Evolutionary conservation across 2,888 invertebrate species (phyloP), one percentile per base, ranked within the genome.

Genomic region (Liopterus haemorrhoidalis): DNA sequence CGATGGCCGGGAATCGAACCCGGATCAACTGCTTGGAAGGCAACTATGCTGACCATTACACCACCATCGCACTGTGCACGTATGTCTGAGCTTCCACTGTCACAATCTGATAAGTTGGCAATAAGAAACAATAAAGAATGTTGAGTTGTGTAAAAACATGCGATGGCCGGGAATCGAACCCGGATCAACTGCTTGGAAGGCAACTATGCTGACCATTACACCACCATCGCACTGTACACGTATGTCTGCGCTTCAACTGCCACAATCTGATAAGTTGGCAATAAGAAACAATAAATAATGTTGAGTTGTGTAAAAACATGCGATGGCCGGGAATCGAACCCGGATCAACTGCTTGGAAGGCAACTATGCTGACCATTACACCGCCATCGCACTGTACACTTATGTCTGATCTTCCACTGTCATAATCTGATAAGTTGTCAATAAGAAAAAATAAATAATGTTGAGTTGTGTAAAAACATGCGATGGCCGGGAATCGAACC

Each of bases 371-470:
- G 38, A 55, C 54, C 54, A 55, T 55, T 55, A 55, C 54, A 55
- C 54, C 54, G 54, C 54, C 54, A 54, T 54, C 54, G 54, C 54
- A 32, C n/a, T n/a, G n/a, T n/a, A n/a, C n/a, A n/a, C n/a, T n/a
- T n/a, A n/a, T n/a, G n/a, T n/a, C n/a, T n/a, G n/a, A n/a, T n/a
- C n/a, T n/a, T n/a, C n/a, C n/a, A n/a, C n/a, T n/a, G n/a, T n/a
- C n/a, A n/a, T n/a, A n/a, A n/a, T n/a, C n/a, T n/a, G n/a, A n/a
- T n/a, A n/a, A n/a, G n/a, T n/a, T n/a, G n/a, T n/a, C n/a, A n/a
- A n/a, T n/a, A n/a, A n/a, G n/a, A n/a, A n/a, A n/a, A n/a, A n/a
- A n/a, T n/a, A n/a, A n/a, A n/a, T n/a, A n/a, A n/a, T n/a, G n/a
- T n/a, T n/a, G n/a, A n/a, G n/a, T n/a, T n/a, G n/a, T n/a, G n/a